These are phyloP conservation scores for Malurus leucopterus DNA, from an alignment of 2,797 vertebrate genomes.

Conservation along the genomic window DNA sequence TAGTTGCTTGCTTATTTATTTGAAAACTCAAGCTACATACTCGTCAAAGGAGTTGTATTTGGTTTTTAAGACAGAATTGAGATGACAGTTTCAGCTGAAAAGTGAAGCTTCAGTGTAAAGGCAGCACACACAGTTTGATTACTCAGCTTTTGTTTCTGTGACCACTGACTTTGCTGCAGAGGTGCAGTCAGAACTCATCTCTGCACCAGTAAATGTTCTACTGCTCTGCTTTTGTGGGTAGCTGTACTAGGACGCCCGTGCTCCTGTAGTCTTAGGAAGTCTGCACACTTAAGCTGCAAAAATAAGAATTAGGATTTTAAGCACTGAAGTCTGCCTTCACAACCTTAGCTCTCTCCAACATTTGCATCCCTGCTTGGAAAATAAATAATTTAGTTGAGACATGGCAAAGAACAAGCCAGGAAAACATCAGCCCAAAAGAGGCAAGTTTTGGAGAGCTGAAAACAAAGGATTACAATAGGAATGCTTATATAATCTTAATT, in stretches of 20 bases:
- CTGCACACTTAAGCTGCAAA: not conserved
- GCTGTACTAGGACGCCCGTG: not conserved
- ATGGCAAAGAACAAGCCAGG: not conserved
- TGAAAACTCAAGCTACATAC: not conserved
- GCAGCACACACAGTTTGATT: not conserved
- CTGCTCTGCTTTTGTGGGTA: not conserved
- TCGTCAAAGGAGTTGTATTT: not conserved
- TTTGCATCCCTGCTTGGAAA: not conserved
- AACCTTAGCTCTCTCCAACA: not conserved
- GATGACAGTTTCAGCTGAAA: not conserved
- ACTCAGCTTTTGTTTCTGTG: not conserved
- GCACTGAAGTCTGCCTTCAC: not conserved
- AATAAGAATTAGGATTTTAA: not conserved
- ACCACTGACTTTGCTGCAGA: not conserved
- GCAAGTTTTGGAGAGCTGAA: not conserved
- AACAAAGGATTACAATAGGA: slow-evolving; percentile 35
- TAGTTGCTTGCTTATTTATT: slow-evolving; percentile 28
- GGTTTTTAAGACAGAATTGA: not conserved
- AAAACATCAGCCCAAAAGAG: slow-evolving; percentile 4
- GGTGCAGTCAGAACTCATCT: not conserved
- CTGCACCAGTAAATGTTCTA: not conserved
- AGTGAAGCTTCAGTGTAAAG: not conserved
- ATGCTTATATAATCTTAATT: slow-evolving; percentile 47
- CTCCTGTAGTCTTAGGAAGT: not conserved
- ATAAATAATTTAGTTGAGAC: not conserved